Evolutionary conservation across 2,113 vertebrate genomes (phyloP).

Genomic region (Laticauda colubrina): DNA sequence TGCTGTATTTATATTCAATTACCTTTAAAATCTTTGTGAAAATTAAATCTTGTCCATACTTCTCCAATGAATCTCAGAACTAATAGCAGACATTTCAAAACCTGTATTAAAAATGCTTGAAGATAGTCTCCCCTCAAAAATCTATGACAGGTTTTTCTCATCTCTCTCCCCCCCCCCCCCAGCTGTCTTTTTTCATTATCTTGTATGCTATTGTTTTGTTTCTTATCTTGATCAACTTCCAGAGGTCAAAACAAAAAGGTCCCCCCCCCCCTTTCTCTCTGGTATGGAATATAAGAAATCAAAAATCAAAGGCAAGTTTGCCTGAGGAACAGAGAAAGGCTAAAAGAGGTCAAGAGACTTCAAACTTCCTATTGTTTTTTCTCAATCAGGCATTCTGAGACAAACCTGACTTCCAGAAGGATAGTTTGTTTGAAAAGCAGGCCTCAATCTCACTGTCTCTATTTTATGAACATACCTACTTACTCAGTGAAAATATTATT

Average conservation of each 20-base stretch:
- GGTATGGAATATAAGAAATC: not conserved
- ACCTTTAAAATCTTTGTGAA: not conserved
- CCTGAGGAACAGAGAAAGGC: not conserved
- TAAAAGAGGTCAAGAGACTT: not conserved
- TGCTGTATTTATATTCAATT: not conserved
- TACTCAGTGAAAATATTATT: not conserved
- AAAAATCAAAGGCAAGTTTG: not conserved
- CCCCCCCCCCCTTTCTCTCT: not conserved
- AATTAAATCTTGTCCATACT: not conserved
- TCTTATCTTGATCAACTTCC: not conserved
- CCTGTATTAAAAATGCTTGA: not conserved
- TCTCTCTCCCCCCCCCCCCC: not conserved
- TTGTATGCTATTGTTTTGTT: not conserved
- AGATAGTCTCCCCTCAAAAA: not conserved
- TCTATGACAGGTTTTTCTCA: not conserved
- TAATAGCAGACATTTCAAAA: not conserved
- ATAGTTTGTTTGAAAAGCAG: not conserved
- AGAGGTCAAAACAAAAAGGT: not conserved
- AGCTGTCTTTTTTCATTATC: not conserved
- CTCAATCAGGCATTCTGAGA: not conserved
- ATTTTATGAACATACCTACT: not conserved
- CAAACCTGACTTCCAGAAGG: not conserved
- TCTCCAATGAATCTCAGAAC: not conserved
- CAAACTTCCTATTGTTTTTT: not conserved
- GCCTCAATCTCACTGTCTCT: not conserved